These are phyloP conservation scores for Caenorhabditis doughertyi DNA, from an alignment of 2,888 invertebrate genomes.

Conservation along the genomic window DNA sequence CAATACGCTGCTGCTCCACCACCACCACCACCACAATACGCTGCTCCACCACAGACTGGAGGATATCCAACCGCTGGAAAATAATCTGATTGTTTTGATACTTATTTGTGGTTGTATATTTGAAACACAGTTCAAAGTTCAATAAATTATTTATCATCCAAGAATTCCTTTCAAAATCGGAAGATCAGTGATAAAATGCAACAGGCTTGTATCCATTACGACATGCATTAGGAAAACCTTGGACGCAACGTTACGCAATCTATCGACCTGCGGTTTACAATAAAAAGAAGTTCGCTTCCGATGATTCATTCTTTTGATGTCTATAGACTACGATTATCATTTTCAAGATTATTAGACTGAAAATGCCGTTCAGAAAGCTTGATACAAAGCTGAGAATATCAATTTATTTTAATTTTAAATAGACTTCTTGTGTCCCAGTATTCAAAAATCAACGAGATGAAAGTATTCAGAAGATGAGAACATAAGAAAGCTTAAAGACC, in stretches of 20 bases:
- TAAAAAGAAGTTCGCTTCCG: slow-evolving; percentile 2
- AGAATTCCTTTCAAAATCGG: not conserved
- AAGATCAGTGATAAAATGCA: not conserved
- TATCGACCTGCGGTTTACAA: slow-evolving; percentile 3
- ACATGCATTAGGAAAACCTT: not conserved
- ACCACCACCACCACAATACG: slow-evolving; percentile 19
- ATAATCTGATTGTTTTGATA: not conserved
- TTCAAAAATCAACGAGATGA: too few species aligned
- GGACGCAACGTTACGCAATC: slow-evolving; percentile 5
- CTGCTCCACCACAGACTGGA: slow-evolving; percentile 29
- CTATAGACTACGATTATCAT: not conserved
- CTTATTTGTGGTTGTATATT: slow-evolving; percentile 11
- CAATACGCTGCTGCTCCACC: slow-evolving; percentile 44
- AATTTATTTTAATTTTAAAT: too few species aligned
- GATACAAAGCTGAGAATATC: too few species aligned
- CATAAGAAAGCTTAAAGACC: too few species aligned
- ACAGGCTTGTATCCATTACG: slow-evolving; percentile 9
- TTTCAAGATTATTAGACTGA: too few species aligned
- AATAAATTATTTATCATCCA: slow-evolving; percentile 37
- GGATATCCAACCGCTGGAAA: slow-evolving; percentile 28
- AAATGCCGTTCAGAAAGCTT: too few species aligned
- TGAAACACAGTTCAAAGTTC: slow-evolving; percentile 17
- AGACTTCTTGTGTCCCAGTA: too few species aligned
- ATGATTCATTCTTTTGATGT: not conserved
- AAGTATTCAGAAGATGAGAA: too few species aligned